Evolutionary conservation across 2,113 vertebrate species (phyloP), one percentile per base, ranked within the genome.

Genomic region (Mirounga angustirostris): DNA sequence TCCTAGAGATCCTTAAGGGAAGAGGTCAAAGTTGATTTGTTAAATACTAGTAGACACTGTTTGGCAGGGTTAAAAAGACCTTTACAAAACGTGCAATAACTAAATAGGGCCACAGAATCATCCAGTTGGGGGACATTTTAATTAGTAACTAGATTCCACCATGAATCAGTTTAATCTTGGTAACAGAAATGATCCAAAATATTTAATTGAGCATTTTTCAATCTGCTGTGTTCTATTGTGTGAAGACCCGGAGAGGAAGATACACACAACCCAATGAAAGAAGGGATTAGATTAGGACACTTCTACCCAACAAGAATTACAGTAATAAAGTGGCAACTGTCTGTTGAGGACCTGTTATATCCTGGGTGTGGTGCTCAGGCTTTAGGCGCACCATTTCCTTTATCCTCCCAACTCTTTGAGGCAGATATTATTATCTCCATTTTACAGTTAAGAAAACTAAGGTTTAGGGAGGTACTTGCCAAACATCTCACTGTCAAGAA

Each of bases 11-110:
- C 79, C 90, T 88, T 88, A 92, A 89, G 28, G 63, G 74, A 88
- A 22, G 36, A 59, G 11, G 63, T 61, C 52, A 94, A 83, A 71
- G 22, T 21, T 88, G 59, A 82, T 52, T 90, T 92, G 43, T 73
- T 94, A 95, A 97, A 88, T 82, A 40, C 50, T 71, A 21, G 67
- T 74, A 89, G 76, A 26, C 58, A 33, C 52, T 46, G 40, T 95
- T 97, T 97, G 71, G 22, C n/a, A 61, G 82, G 58, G 91, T 89
- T 93, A 74, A 96, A 96, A 86, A 58, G 50, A 89, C 21, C 36
- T 95, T 95, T 83, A 61, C 8, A 58, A 86, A 88, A 73, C 40
- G 28, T 71, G 15, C 15, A 89, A 3, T 40, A 76, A 84, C 21
- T 82, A 5, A n/a, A 30, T 14, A 79, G 40, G 8, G 2, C 54